A percentile compares a stretch with the other conserved stretches of the same genome.
Evolutionary conservation across 2,113 vertebrate species (phyloP).

Genomic region (Gallinago paraguaiae): DNA sequence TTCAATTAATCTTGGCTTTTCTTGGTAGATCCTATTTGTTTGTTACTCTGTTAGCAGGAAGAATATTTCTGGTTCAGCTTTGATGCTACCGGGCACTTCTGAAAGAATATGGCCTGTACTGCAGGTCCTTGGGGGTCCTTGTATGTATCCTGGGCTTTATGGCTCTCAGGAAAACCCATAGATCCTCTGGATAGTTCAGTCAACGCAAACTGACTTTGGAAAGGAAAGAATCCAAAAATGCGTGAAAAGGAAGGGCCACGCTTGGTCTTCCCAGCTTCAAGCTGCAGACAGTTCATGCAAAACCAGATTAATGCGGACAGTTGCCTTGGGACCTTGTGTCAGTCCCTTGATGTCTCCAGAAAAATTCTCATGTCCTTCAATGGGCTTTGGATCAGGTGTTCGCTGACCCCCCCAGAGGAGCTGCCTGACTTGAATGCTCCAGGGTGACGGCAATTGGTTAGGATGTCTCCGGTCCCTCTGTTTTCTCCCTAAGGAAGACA

Average conservation of each 20-base stretch:
- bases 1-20: not conserved
- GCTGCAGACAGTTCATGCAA: not conserved
- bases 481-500: not conserved
- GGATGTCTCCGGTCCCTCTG: not conserved
- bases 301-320: not conserved
- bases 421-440: not conserved
- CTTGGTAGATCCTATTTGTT: not conserved
- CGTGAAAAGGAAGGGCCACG: not conserved
- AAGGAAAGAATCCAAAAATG: not conserved
- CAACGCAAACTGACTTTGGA: not conserved
- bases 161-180: not conserved
- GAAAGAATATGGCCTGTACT: not conserved
- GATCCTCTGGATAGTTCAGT: not conserved
- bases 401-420: rapidly evolving
- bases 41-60: not conserved
- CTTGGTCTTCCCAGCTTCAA: not conserved
- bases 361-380: not conserved
- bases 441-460: not conserved
- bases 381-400: not conserved
- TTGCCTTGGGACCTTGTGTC: not conserved
- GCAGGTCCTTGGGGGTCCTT: not conserved
- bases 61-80: not conserved
- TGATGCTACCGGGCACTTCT: not conserved
- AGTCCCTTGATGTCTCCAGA: not conserved
- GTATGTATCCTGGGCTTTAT: not conserved